Conservation (phyloP, 2,113 vertebrate genomes). For the Tursiops truncatus region DNA sequence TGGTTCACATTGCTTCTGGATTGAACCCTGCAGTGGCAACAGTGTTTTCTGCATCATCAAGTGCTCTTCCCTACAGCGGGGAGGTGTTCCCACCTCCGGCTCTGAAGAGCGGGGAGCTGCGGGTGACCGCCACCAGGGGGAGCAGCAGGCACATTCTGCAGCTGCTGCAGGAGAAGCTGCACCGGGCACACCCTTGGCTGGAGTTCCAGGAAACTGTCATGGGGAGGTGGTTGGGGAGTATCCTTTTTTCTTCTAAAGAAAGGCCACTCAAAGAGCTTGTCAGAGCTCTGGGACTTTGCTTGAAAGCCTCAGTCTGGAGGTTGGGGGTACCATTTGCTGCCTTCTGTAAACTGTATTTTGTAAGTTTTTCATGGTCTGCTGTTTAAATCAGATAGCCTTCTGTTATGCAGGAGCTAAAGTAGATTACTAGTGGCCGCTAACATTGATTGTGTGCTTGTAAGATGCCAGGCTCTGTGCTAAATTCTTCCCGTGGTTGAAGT, state of each 20-base stretch:
- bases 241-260: neutral
- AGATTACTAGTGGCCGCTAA: too few relatives aligned
- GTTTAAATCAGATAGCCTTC: neutral
- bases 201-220: fast-evolving
- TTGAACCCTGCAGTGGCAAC: neutral
- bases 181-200: fast-evolving
- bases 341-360: neutral
- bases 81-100: too few relatives aligned
- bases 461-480: fast-evolving
- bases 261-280: neutral
- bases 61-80: fast-evolving
- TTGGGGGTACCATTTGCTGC: neutral
- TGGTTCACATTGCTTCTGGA: fast-evolving
- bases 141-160: fast-evolving
- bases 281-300: neutral
- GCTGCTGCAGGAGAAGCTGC: neutral
- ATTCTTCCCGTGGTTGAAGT: fast-evolving
- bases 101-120: neutral
- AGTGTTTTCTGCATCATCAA: fast-evolving
- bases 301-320: neutral
- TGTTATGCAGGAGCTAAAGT: neutral
- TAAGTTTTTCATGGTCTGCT: neutral
- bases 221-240: neutral
- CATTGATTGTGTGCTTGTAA: fast-evolving
- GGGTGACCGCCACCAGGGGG: neutral